These are phyloP conservation scores for Acanthococcus lagerstroemiae DNA, from an alignment of 2,888 invertebrate species.

Conservation along the genomic window DNA sequence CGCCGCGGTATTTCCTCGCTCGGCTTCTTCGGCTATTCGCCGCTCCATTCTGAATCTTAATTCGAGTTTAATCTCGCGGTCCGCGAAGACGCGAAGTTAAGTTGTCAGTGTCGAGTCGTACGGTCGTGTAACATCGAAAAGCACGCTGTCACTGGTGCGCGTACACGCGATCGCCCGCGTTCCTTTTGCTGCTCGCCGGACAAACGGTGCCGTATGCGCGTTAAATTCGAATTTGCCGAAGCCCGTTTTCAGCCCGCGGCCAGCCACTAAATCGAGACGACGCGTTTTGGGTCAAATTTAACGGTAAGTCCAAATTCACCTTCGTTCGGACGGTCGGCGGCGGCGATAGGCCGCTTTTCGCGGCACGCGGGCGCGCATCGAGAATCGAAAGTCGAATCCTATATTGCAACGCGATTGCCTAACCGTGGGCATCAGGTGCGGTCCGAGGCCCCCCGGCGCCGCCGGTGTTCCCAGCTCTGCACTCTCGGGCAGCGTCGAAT, in stretches of 20 bases:
- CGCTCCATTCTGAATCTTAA: background rate
- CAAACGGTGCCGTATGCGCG: slow-evolving; percentile 16
- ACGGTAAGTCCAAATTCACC: slow-evolving; percentile 8
- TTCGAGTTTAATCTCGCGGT: slow-evolving; percentile 1
- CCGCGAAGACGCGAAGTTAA: slow-evolving; percentile 6
- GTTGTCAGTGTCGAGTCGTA: slow-evolving; percentile 15
- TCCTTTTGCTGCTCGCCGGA: background rate
- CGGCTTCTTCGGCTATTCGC: background rate
- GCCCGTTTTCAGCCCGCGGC: background rate
- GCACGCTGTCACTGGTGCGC: slow-evolving; percentile 20
- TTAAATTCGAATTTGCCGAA: slow-evolving; percentile 10
- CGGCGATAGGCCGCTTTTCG: background rate
- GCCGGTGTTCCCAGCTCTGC: too few species aligned
- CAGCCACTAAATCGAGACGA: background rate
- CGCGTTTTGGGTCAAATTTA: background rate
- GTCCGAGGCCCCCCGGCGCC: too few species aligned
- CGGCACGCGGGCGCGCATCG: too few species aligned
- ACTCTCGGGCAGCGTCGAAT: too few species aligned
- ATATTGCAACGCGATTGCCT: too few species aligned
- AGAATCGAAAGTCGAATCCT: too few species aligned
- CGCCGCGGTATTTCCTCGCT: slow-evolving; percentile 1
- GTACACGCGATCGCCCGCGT: slow-evolving; percentile 7
- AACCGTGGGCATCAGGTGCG: too few species aligned
- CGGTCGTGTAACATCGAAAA: background rate
- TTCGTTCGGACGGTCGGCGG: background rate